Evolutionary conservation across 92 coral and sea anemone species (phyloP), one percentile per base, ranked within the genome.

Genomic region (Actinernus sp.): DNA sequence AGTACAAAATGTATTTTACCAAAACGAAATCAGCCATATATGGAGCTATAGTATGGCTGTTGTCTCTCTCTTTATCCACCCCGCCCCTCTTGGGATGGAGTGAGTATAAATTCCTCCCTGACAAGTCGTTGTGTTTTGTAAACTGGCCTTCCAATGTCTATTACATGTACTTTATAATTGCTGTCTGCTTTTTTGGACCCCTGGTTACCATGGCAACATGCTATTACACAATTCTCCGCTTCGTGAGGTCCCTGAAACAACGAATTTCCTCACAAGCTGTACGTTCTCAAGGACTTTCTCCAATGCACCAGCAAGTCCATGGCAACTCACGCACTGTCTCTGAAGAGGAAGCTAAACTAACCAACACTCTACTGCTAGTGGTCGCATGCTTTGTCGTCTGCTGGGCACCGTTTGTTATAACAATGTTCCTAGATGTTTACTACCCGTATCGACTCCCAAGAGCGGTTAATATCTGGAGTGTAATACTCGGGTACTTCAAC

Each of bases 81-180:
- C 94, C 92, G 4, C 98, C 98, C 49, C 65, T 94, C 18, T 28
- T 82, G 55, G 97, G 98, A 39, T 94, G 98, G 97, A 73, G 95
- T 9, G 78, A 67, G 48, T 87, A 78, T 59, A 63, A 69, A 12
- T 91, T 55, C 39, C 85, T 91, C 18, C 73, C 86, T 16, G 97
- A 89, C 6, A 84, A 94, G 67, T 86, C 92, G 9, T 91, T 70
- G 51, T 94, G 98, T 37, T 94, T 94, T 43, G 98, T 92, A 0
- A 46, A 31, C 33, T 94, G 98, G 98, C 74, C 68, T 0, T 68
- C 84, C 1, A 73, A 79, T 41, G 78, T 67, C 4, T 83, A 63
- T 7, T 94, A 94, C 78, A 94, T 88, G 88, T 83, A 83, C 46
- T 90, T 91, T 37, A 94, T 86, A 92, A 69, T 94, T 0, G 43